Evolutionary conservation across 2,888 invertebrate genomes (phyloP), one percentile per base, ranked within the genome.

Genomic region (Digitonthophagus gazella): DNA sequence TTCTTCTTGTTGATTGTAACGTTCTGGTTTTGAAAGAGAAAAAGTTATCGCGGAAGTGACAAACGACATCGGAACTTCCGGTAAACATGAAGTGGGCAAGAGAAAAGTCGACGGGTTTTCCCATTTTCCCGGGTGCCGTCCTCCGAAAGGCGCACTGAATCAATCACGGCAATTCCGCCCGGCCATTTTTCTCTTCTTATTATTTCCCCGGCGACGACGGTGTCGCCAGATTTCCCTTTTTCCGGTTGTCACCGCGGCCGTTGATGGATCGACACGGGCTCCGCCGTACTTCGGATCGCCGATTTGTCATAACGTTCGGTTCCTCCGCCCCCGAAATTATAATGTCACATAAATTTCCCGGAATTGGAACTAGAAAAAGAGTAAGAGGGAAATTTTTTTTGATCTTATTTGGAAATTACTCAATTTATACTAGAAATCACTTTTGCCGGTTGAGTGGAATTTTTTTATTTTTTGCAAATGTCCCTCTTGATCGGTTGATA

Each of bases 241-340:
- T 78, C 76, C 75, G 74, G 71, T 78, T 79, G 80, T 79, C 79
- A 76, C 74, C 74, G 72, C 76, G 75, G 75, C 71, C 72, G 72
- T 77, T 81, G 81, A 81, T 80, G 75, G 80, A 81, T 80, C 79
- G 80, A 80, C 78, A 76, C 77, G 78, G 77, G 76, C 78, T 78
- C 74, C 76, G 69, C 67, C 71, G 74, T 73, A 74, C 18, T 15
- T n/a, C 3, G 61, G 18, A 18, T 20, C 61, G 18, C 61, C 18
- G 61, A 61, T 61, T 61, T 61, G 18, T 61, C 61, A 61, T 61
- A 19, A 61, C 22, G 15, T 44, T 44, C 28, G 28, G 28, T 44
- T n/a, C n/a, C 28, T 6, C 28, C 28, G 28, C 28, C 28, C 28
- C 28, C 28, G 28, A 44, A 44, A 44, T 44, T 44, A 44, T 44